Evolutionary conservation across 2,113 vertebrate species (phyloP).

Genomic region (Antechinus flavipes): DNA sequence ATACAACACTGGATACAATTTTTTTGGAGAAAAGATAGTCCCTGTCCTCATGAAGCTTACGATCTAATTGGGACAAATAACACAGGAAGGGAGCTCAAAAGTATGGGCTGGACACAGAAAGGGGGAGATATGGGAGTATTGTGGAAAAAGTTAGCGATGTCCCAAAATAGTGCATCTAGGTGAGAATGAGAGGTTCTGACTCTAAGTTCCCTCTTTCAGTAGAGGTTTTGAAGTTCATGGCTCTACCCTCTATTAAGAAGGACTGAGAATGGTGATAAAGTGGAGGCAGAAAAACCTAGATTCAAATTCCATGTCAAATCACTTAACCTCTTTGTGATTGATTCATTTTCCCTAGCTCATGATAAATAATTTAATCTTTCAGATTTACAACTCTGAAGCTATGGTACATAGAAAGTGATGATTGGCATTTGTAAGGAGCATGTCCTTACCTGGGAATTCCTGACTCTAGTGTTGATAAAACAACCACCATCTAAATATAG

Average conservation of each 20-base stretch:
- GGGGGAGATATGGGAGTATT: not conserved
- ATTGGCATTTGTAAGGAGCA: too few species aligned
- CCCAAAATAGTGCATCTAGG: not conserved
- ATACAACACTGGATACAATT: too few species aligned
- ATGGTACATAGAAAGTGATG: too few species aligned
- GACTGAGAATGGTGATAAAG: not conserved
- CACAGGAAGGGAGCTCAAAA: not conserved
- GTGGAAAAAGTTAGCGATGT: not conserved
- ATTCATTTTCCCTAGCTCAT: too few species aligned
- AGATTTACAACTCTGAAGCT: too few species aligned
- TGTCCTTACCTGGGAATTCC: too few species aligned
- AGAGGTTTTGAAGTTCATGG: not conserved
- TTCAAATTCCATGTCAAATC: not conserved
- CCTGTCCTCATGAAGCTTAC: not conserved
- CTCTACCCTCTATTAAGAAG: not conserved
- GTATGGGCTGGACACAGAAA: not conserved
- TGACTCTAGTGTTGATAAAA: too few species aligned
- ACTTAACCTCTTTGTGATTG: too few species aligned
- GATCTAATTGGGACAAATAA: not conserved
- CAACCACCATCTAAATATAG: too few species aligned
- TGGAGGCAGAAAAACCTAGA: not conserved
- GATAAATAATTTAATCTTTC: too few species aligned
- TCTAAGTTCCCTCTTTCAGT: not conserved
- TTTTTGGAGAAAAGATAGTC: not conserved
- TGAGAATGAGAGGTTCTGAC: not conserved